phyloP scores from a whole-genome alignment of 2,888 invertebrate genomes.

The Oegoconia quadripuncta region DNA sequence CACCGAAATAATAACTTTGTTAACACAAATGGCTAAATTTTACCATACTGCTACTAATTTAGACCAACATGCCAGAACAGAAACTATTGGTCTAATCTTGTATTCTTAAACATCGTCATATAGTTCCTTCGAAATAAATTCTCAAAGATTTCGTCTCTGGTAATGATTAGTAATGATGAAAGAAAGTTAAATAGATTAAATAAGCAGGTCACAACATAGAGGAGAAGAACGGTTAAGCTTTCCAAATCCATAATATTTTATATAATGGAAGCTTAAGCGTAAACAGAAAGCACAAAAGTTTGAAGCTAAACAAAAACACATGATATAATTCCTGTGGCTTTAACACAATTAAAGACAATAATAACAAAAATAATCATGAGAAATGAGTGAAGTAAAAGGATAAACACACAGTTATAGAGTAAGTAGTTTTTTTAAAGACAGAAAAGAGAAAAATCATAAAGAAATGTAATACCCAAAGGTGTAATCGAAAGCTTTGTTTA shows the following conservation, averaged over 20 bases:
- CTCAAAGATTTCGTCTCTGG: background rate
- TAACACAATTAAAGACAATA: conserved; percentile 14
- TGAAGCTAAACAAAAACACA: conserved; percentile 18
- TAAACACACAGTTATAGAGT: conserved; percentile 20
- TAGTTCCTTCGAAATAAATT: no score
- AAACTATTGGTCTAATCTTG: no score
- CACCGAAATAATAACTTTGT: conserved; percentile 31
- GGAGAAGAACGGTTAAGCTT: conserved; percentile 22
- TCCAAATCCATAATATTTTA: conserved; percentile 22
- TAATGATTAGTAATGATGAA: background rate
- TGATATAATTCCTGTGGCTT: conserved; percentile 14
- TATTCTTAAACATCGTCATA: no score
- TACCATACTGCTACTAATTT: background rate
- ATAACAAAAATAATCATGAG: conserved; percentile 45
- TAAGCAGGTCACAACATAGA: conserved; percentile 25
- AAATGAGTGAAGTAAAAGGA: conserved; percentile 45
- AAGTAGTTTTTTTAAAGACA: conserved; percentile 18
- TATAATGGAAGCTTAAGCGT: conserved; percentile 31
- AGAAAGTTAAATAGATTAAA: background rate
- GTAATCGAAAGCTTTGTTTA: conserved; percentile 35
- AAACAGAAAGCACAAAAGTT: conserved; percentile 26
- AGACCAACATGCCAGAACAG: background rate
- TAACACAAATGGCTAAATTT: conserved; percentile 14
- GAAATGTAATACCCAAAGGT: conserved; percentile 69
- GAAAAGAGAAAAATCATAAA: conserved; percentile 21